Percentiles rank a stretch among this genome's conserved stretches.
phyloP scores from a whole-genome alignment of 2,888 invertebrate genomes.

The Coecobrya sp. region DNA sequence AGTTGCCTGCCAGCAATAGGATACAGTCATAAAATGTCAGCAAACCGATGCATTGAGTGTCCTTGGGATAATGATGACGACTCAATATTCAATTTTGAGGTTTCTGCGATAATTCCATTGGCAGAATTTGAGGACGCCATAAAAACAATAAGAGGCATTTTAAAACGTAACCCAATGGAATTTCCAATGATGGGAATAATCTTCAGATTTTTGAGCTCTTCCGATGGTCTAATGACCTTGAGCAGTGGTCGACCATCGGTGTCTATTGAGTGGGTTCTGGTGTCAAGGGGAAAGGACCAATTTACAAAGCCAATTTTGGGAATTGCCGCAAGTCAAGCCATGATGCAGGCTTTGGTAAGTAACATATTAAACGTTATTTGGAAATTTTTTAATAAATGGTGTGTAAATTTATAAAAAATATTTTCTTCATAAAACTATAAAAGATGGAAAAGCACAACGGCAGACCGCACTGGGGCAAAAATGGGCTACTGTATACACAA shows the following conservation, averaged over 20 bases:
- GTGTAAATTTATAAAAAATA: too few relatives aligned
- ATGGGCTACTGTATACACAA: neutral
- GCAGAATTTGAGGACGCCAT: neutral
- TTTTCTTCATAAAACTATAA: too few relatives aligned
- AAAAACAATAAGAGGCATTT: neutral
- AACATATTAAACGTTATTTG: too few relatives aligned
- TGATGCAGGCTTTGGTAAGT: neutral
- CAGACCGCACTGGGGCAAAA: slow-evolving; percentile 46
- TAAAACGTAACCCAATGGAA: neutral
- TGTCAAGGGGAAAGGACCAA: neutral
- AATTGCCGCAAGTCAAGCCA: neutral
- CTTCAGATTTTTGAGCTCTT: neutral
- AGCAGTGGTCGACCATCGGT: neutral
- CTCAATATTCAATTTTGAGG: neutral
- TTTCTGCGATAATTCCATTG: neutral
- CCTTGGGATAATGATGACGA: slow-evolving; percentile 10
- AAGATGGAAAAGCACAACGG: slow-evolving; percentile 1
- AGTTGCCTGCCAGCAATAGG: neutral
- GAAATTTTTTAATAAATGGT: too few relatives aligned
- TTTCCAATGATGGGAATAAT: slow-evolving; percentile 4
- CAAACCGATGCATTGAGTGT: neutral
- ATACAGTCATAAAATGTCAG: neutral
- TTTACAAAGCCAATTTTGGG: neutral
- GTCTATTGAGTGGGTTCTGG: slow-evolving; percentile 5
- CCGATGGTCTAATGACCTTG: neutral